Percentiles rank a stretch among this genome's conserved stretches.
These are phyloP conservation scores for Macrotis lagotis DNA, from an alignment of 2,113 vertebrate genomes.

Conservation along the genomic window DNA sequence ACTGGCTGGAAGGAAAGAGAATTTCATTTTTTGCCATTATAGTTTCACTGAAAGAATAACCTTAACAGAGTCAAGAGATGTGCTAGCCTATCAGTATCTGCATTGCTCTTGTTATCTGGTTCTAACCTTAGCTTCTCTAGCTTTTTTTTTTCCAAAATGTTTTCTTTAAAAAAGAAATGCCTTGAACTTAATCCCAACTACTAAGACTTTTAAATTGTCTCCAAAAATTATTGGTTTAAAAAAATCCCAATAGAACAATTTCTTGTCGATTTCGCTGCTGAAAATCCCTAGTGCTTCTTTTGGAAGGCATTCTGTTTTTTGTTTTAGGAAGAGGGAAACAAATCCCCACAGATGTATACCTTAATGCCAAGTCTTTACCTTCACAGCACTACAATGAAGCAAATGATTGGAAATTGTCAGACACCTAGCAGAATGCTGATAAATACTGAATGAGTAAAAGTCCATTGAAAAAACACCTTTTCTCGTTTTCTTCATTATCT, in stretches of 20 bases:
- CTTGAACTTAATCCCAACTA: constrained; percentile 67
- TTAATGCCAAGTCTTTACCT: constrained; percentile 40
- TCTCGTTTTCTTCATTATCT: not conserved
- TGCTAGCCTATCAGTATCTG: constrained; percentile 61
- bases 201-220: constrained; percentile 64
- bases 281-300: constrained; percentile 58
- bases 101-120: constrained; percentile 57
- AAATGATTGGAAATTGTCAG: constrained; percentile 64
- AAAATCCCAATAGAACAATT: constrained; percentile 60
- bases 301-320: constrained; percentile 12
- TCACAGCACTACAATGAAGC: constrained; percentile 16
- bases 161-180: constrained; percentile 74
- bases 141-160: constrained; percentile 56
- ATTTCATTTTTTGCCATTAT: constrained; percentile 74
- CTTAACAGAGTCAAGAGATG: constrained; percentile 74
- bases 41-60: constrained; percentile 75
- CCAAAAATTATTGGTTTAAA: constrained; percentile 65
- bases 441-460: not conserved
- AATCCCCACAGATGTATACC: constrained; percentile 60
- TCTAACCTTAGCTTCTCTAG: constrained; percentile 60
- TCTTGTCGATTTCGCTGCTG: constrained; percentile 56
- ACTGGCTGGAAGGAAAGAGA: constrained; percentile 74
- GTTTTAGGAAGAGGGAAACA: constrained; percentile 55
- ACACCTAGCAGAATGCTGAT: not conserved
- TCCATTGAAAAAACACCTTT: not conserved